Evolutionary conservation across 2,797 vertebrate species (phyloP), one percentile per base, ranked within the genome.

Genomic region (Pipistrellus kuhlii): DNA sequence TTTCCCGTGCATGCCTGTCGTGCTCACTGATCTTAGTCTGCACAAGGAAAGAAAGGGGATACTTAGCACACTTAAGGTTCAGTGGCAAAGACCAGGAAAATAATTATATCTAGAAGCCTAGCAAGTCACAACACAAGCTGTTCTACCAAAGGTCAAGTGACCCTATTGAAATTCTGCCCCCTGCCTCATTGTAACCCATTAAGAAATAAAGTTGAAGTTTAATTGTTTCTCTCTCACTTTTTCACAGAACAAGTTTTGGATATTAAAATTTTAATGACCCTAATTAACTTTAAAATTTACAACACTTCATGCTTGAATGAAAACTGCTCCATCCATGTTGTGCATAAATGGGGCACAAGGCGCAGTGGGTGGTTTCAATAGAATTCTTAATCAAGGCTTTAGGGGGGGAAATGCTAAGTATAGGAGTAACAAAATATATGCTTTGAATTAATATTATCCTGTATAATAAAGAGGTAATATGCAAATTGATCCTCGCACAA

Each of bases 1-100:
- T 99, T 98, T 99, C 99, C 98, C 99, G 99, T 11, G 99, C 98
- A 94, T 99, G 99, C 98, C 99, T 99, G 95, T 99, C 98, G 93
- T 98, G 98, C 97, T 99, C 99, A 96, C 98, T 99, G 97, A 99
- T 99, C 98, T 99, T 99, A 73, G 46, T 62, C 57, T 76, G 81
- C 66, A 80, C 6, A 68, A 75, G 23, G 75, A 25, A 68, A 8
- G 10, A 13, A 90, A 83, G 25, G 17, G 53, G 55, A 46, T 73
- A 73, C 25, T 82, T 59, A 11, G 32, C 25, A 87, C 46, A 91
- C 59, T 84, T 76, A 46, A 38, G 35, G 46, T 46, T 41, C 41
- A 75, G 68, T 62, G 77, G 78, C 35, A 88, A 85, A 92, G 30
- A 72, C 20, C 35, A 59, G 32, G 51, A 94, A 94, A 82, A 73